A percentile compares a stretch with the other conserved stretches of the same genome.
Conservation (phyloP, 2,888 invertebrate species). For the Diadegma fenestrale region DNA sequence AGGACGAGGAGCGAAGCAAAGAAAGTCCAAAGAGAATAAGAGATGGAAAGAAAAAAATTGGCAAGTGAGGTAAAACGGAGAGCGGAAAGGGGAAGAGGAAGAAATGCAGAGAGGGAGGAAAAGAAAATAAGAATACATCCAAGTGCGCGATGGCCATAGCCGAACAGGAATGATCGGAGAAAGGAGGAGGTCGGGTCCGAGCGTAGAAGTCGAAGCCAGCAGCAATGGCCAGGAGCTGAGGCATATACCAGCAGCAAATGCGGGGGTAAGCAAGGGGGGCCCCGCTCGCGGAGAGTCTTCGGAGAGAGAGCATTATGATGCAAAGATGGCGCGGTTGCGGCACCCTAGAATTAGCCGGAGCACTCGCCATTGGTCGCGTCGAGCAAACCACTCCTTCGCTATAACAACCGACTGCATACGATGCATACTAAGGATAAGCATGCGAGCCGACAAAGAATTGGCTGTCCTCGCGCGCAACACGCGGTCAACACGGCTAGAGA, state of each 20-base stretch:
- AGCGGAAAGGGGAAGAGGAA: conserved; percentile 67
- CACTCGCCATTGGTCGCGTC: conserved; percentile 84
- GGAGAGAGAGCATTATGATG: conserved; percentile 82
- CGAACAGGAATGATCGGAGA: conserved; percentile 68
- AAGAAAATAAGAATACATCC: conserved; percentile 57
- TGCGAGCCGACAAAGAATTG: conserved; percentile 78
- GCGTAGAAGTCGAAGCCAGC: conserved; percentile 63
- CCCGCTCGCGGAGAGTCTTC: conserved; percentile 75
- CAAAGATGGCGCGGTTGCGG: conserved; percentile 85
- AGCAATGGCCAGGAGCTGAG: conserved; percentile 63
- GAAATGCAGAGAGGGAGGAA: conserved; percentile 65
- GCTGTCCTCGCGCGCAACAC: conserved; percentile 63
- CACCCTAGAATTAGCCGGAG: conserved; percentile 85
- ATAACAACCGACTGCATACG: conserved; percentile 85
- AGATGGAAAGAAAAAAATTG: conserved; percentile 53
- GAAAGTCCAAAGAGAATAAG: conserved; percentile 52
- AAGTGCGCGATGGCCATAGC: conserved; percentile 63
- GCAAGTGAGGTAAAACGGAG: conserved; percentile 40
- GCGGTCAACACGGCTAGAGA: conserved; percentile 41
- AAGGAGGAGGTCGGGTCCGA: conserved; percentile 68
- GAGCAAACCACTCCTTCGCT: conserved; percentile 84
- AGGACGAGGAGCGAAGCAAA: conserved; percentile 41
- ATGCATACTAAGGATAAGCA: conserved; percentile 84
- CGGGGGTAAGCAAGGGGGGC: conserved; percentile 76
- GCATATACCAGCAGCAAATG: conserved; percentile 56